Conservation (phyloP, 1,140 invertebrate species). For the Heliconius congener region DNA sequence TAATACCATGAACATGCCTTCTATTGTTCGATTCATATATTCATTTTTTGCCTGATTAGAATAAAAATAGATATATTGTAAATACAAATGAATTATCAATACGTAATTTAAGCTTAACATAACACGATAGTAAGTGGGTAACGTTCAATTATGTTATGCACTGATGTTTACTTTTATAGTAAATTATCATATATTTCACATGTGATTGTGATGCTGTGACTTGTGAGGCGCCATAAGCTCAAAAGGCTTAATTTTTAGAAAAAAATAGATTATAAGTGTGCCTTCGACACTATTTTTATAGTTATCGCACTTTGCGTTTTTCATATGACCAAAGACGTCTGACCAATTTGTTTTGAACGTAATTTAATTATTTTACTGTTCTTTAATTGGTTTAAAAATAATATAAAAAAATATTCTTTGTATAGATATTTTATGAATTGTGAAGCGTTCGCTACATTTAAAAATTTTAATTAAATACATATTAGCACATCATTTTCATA, state of each 20-base stretch:
- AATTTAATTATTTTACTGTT: background rate
- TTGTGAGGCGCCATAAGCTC: slow-evolving; percentile 30
- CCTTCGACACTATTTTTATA: slow-evolving; percentile 28
- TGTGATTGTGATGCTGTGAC: background rate
- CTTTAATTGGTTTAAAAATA: background rate
- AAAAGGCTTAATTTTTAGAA: slow-evolving; percentile 33
- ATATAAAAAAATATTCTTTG: no score
- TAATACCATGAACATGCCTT: slow-evolving; percentile 73
- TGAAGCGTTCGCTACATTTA: background rate
- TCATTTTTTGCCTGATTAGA: slow-evolving; percentile 39
- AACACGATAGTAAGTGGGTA: slow-evolving; percentile 19
- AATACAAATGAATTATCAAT: slow-evolving; percentile 28
- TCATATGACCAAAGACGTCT: background rate
- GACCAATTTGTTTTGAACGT: background rate
- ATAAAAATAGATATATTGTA: slow-evolving; percentile 26
- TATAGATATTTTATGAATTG: background rate
- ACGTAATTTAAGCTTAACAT: slow-evolving; percentile 32
- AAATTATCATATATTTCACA: background rate
- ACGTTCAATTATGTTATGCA: slow-evolving; percentile 24
- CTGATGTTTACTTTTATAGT: background rate
- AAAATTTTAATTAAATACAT: background rate
- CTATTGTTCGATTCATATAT: slow-evolving; percentile 38
- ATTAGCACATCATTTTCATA: background rate
- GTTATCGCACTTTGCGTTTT: background rate
- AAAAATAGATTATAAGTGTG: slow-evolving; percentile 35